Conservation (phyloP, 2,888 invertebrate genomes). For the Coleophora flavipennella region DNA sequence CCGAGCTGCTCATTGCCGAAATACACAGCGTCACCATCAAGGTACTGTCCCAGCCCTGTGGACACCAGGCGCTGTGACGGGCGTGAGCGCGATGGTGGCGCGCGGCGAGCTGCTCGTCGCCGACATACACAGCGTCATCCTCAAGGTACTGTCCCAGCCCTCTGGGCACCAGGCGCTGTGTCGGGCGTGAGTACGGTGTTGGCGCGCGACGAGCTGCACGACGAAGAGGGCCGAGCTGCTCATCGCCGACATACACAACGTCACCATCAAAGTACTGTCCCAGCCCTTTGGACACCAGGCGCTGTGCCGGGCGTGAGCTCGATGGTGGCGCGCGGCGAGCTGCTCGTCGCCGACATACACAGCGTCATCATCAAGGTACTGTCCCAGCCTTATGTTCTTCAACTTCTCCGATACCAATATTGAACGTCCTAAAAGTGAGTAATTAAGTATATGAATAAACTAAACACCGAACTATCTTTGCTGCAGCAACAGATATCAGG, state of each 20-base stretch:
- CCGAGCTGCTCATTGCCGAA: conserved; percentile 57
- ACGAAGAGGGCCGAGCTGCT: conserved; percentile 65
- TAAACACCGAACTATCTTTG: too few species aligned
- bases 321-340: conserved; percentile 56
- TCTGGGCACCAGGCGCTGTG: too few species aligned
- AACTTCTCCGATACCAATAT: too few species aligned
- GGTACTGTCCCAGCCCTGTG: conserved; percentile 28
- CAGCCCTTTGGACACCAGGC: conserved; percentile 47
- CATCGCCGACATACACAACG: conserved; percentile 58
- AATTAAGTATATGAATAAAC: too few species aligned
- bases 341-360: conserved; percentile 58
- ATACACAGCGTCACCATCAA: conserved; percentile 67
- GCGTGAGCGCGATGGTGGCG: conserved; percentile 53
- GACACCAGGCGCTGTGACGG: conserved; percentile 60
- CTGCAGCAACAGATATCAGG: too few species aligned
- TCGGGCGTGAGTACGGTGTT: too few species aligned
- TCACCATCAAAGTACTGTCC: conserved; percentile 60
- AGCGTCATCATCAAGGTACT: conserved; percentile 69
- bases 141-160: too few species aligned
- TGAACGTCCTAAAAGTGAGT: too few species aligned
- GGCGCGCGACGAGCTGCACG: conserved; percentile 58
- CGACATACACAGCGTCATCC: conserved; percentile 62
- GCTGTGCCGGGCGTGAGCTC: conserved; percentile 53
- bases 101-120: conserved; percentile 59
- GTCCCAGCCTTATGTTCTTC: too few species aligned